Conservation (phyloP, 2,113 vertebrate species). For the Passerina amoena region DNA sequence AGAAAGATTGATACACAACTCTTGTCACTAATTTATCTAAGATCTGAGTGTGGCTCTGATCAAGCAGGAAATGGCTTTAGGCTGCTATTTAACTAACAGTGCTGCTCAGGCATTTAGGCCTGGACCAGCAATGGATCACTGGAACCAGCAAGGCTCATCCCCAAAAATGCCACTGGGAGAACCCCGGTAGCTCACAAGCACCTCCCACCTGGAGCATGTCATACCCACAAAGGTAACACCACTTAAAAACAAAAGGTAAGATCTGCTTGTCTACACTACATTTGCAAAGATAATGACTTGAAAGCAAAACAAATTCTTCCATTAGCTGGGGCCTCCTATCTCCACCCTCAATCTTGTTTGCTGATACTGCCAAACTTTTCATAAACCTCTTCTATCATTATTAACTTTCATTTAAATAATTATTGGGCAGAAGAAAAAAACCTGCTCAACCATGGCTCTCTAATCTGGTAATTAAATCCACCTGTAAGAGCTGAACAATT, state of each 20-base stretch:
- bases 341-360: background rate
- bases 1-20: background rate
- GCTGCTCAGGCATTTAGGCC: background rate
- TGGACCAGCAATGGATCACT: background rate
- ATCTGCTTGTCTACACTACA: background rate
- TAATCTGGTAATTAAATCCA: constrained; percentile 10
- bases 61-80: background rate
- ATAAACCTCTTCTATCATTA: background rate
- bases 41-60: background rate
- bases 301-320: background rate
- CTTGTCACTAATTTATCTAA: background rate
- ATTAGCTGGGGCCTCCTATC: background rate
- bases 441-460: background rate
- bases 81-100: background rate
- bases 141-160: background rate
- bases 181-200: background rate
- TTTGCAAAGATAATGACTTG: background rate
- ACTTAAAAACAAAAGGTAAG: background rate
- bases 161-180: accelerated
- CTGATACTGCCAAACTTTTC: background rate
- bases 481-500: background rate
- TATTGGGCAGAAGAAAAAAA: background rate
- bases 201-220: background rate
- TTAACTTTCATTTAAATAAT: constrained; percentile 16
- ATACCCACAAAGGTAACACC: background rate